Conservation (phyloP, 2,888 invertebrate genomes). For the Platerodrilus igneus region DNA sequence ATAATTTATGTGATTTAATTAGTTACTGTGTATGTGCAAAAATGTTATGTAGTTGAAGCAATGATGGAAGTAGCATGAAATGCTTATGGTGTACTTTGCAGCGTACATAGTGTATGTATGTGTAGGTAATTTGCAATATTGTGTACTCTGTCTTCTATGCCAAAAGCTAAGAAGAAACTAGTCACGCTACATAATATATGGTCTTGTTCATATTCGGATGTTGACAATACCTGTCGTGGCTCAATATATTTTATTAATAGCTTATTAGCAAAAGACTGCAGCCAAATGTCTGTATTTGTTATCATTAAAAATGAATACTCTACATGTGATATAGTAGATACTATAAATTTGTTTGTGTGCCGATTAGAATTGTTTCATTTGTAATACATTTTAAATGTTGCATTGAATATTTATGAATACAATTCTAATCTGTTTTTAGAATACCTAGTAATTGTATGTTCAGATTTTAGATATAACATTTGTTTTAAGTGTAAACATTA, state of each 20-base stretch:
- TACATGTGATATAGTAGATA: slow-evolving; percentile 24
- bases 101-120: slow-evolving; percentile 12
- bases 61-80: slow-evolving; percentile 18
- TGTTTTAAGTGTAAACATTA: no score
- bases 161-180: slow-evolving; percentile 17
- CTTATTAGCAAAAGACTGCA: slow-evolving; percentile 25
- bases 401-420: slow-evolving; percentile 8
- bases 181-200: slow-evolving; percentile 17
- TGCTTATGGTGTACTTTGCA: slow-evolving; percentile 14
- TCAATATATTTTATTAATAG: slow-evolving; percentile 25
- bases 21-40: slow-evolving; percentile 20
- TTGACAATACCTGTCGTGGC: slow-evolving; percentile 27
- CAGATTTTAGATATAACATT: no score
- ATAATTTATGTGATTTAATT: slow-evolving; percentile 22
- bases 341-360: slow-evolving; percentile 20
- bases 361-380: slow-evolving; percentile 16
- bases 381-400: background rate
- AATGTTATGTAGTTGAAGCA: slow-evolving; percentile 14
- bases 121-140: slow-evolving; percentile 13
- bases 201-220: slow-evolving; percentile 17
- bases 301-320: slow-evolving; percentile 24
- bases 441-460: no score
- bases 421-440: no score
- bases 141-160: slow-evolving; percentile 15
- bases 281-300: slow-evolving; percentile 18